Percentiles rank a stretch among this genome's conserved stretches.
Evolutionary conservation across 1,140 invertebrate species (phyloP).

Genomic region (Pinna nobilis): DNA sequence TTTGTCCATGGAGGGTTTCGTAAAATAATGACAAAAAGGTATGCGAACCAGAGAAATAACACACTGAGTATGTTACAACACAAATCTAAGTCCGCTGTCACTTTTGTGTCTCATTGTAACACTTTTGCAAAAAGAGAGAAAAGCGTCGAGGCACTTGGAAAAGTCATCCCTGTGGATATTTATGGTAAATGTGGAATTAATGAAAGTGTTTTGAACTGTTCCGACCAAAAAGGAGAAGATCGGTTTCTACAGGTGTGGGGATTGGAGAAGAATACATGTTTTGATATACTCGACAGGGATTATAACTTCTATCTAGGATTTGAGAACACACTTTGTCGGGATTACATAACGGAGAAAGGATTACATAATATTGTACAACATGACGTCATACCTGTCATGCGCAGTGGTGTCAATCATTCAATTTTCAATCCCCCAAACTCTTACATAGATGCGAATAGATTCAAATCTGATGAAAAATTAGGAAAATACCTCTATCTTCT

Average conservation of each 20-base stretch:
- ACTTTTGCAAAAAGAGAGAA: conserved; percentile 80
- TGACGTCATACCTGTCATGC: conserved; percentile 81
- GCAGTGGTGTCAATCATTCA: conserved; percentile 79
- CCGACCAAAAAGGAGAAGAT: conserved; percentile 75
- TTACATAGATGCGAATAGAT: conserved; percentile 79
- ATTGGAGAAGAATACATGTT: conserved; percentile 82
- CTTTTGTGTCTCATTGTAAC: conserved; percentile 97
- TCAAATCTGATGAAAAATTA: conserved; percentile 75
- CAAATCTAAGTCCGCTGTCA: conserved; percentile 81
- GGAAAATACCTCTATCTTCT: conserved; percentile 77
- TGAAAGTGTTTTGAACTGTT: conserved; percentile 65
- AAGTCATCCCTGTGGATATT: conserved; percentile 91
- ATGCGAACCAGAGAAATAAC: conserved; percentile 54
- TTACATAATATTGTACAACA: conserved; percentile 67
- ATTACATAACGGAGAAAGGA: conserved; percentile 96
- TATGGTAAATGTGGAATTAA: conserved; percentile 88
- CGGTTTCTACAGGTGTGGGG: conserved; percentile 86
- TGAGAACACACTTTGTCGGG: conserved; percentile 93
- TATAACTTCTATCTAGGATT: conserved; percentile 72
- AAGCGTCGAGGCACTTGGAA: conserved; percentile 42
- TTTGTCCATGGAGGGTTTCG: conserved; percentile 38
- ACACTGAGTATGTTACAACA: conserved; percentile 31
- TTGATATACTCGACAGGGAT: conserved; percentile 15
- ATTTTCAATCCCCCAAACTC: conserved; percentile 80
- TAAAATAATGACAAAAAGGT: conserved; percentile 8